Evolutionary conservation across 2,797 vertebrate genomes (phyloP).

Genomic region (Cynodonichthys magdalenae): DNA sequence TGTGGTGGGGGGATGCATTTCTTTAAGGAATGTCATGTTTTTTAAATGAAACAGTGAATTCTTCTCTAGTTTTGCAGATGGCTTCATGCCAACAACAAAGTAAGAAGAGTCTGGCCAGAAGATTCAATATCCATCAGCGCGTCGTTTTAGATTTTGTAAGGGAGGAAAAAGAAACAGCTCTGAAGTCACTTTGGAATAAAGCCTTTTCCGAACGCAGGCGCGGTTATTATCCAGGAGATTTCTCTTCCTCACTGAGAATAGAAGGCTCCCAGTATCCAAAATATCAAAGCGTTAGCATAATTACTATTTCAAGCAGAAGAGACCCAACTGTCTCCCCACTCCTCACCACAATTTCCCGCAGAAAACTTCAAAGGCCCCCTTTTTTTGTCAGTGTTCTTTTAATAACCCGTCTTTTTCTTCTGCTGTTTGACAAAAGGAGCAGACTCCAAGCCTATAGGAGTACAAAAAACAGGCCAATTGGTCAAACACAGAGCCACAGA

Average conservation of each 20-base stretch:
- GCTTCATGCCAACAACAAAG: conserved; percentile 17
- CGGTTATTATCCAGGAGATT: conserved; percentile 58
- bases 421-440: conserved; percentile 64
- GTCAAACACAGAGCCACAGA: conserved; percentile 48
- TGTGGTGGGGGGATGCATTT: too few relatives aligned
- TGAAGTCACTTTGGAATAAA: conserved; percentile 54
- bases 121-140: conserved; percentile 57
- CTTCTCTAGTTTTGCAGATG: conserved; percentile 1
- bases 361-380: conserved; percentile 71
- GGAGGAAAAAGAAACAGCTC: conserved; percentile 26
- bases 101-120: conserved; percentile 50
- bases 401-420: conserved; percentile 64
- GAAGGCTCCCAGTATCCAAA: conserved; percentile 62
- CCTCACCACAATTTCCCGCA: conserved; percentile 54
- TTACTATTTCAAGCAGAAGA: conserved; percentile 80
- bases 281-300: conserved; percentile 79
- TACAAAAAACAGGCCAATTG: conserved; percentile 60
- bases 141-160: conserved; percentile 33
- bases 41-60: too few relatives aligned
- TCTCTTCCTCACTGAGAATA: conserved; percentile 55
- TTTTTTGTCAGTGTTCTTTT: conserved; percentile 60
- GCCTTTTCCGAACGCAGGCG: conserved; percentile 50
- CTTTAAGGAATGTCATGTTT: too few relatives aligned
- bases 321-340: conserved; percentile 70
- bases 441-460: conserved; percentile 50